Evolutionary conservation across 2,797 vertebrate genomes (phyloP).

Genomic region (Muscicapa striata): DNA sequence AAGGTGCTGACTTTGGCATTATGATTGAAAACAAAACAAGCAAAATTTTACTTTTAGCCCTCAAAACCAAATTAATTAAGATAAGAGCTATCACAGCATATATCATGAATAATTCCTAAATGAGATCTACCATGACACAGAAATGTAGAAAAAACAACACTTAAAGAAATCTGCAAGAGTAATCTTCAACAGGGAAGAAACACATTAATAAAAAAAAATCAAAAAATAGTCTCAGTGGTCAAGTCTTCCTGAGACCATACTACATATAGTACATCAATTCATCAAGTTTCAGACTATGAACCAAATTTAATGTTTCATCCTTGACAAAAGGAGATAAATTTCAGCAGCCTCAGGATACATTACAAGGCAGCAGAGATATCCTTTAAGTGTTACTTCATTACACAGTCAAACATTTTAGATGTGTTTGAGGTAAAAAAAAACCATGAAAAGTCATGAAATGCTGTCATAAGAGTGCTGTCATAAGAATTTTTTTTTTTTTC

Average conservation of each 20-base stretch:
- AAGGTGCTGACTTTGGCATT: not conserved
- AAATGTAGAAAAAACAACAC: not conserved
- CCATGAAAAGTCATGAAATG: not conserved
- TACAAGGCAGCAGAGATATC: not conserved
- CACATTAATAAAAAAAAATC: not conserved
- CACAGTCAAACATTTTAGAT: not conserved
- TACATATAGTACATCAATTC: not conserved
- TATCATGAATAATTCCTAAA: not conserved
- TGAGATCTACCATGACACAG: not conserved
- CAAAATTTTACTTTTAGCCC: not conserved
- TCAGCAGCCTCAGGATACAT: not conserved
- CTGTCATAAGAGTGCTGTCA: not conserved
- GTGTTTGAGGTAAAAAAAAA: not conserved
- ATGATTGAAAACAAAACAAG: not conserved
- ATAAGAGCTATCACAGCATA: not conserved
- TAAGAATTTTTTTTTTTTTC: not conserved
- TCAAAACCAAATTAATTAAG: not conserved
- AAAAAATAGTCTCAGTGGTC: not conserved
- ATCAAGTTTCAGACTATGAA: not conserved
- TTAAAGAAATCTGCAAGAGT: not conserved
- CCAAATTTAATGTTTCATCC: not conserved
- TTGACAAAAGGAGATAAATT: not conserved
- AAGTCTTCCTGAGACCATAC: not conserved
- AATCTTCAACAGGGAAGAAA: not conserved
- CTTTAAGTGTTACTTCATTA: not conserved